phyloP scores from a whole-genome alignment of 2,113 vertebrate species.

The Corythornis vintsioides region DNA sequence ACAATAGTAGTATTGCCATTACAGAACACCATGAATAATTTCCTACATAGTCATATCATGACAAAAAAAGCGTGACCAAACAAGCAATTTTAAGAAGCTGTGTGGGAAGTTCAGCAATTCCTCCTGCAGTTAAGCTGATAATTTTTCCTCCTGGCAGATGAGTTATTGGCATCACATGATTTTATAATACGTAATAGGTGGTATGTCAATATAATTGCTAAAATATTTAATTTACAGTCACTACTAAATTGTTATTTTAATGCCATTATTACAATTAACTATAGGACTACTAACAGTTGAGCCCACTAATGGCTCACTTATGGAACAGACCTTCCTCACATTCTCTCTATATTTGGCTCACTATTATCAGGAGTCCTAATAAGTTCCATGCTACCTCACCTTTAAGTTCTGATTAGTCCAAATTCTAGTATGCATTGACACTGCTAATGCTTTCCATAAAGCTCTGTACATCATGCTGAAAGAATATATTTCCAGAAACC shows the following conservation, averaged over 20 bases:
- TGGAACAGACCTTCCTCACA: not conserved
- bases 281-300: not conserved
- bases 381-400: not conserved
- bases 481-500: not conserved
- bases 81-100: not conserved
- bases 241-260: not conserved
- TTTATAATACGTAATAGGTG: not conserved
- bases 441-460: not conserved
- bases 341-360: not conserved
- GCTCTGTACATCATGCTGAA: not conserved
- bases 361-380: not conserved
- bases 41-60: not conserved
- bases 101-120: not conserved
- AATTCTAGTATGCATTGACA: not conserved
- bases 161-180: not conserved
- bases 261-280: not conserved
- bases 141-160: not conserved
- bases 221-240: not conserved
- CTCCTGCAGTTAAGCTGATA: not conserved
- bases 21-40: not conserved
- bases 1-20: not conserved
- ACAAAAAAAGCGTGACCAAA: not conserved
- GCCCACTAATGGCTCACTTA: not conserved
- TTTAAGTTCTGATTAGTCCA: not conserved
- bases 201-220: not conserved